phyloP scores from a whole-genome alignment of 2,797 vertebrate genomes.

The Microctenopoma steveboyesi region DNA sequence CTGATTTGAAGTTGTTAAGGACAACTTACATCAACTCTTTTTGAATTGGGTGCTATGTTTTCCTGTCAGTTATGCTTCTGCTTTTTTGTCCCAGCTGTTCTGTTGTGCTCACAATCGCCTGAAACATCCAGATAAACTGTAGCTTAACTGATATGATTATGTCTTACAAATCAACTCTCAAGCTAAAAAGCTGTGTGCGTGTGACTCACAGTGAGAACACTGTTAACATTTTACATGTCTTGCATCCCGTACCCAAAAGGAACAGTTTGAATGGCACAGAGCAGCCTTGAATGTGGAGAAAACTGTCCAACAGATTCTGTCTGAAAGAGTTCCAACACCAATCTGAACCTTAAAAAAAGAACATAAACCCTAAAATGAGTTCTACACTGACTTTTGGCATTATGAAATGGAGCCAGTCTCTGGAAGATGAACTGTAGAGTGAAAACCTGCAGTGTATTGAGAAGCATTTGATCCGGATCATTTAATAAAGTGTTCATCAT shows the following conservation, averaged over 20 bases:
- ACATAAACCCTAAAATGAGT: conserved; percentile 36
- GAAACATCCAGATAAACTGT: neutral
- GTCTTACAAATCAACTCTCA: neutral
- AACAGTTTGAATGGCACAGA: neutral
- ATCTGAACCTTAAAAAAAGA: conserved; percentile 29
- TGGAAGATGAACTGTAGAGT: neutral
- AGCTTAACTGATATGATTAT: neutral
- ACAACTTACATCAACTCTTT: too few relatives aligned
- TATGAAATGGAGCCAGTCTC: neutral
- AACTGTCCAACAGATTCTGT: conserved; percentile 3
- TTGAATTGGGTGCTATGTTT: too few relatives aligned
- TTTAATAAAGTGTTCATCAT: neutral
- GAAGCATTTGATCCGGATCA: too few relatives aligned
- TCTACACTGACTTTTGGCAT: neutral
- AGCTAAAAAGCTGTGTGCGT: neutral
- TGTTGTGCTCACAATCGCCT: neutral
- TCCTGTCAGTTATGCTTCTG: too few relatives aligned
- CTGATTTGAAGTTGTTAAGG: too few relatives aligned
- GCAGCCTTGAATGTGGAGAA: conserved; percentile 10
- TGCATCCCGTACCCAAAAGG: neutral
- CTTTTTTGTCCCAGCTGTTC: too few relatives aligned
- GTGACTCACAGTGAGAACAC: neutral
- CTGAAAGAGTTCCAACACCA: neutral
- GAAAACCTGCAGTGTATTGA: too few relatives aligned
- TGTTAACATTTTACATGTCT: neutral